Percentiles rank a stretch among this genome's conserved stretches.
phyloP scores from a whole-genome alignment of 2,797 vertebrate species.

The Champsocephalus gunnari region DNA sequence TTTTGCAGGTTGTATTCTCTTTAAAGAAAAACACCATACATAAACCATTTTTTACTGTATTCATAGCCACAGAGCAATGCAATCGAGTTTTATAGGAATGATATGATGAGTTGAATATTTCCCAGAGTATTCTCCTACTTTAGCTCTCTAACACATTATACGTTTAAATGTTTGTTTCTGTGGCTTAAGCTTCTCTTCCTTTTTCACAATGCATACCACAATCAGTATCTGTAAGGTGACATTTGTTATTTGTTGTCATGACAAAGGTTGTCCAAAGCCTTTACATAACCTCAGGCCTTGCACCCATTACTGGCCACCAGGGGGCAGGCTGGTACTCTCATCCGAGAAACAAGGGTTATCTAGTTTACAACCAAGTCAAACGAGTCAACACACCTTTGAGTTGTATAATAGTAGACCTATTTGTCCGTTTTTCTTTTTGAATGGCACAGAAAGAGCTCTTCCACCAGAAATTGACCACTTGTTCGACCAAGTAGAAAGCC shows the following conservation, averaged over 20 bases:
- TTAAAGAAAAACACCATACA: constrained; percentile 6
- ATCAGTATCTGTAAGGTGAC: background rate
- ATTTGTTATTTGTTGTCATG: background rate
- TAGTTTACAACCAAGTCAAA: constrained; percentile 31
- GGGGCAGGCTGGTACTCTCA: constrained; percentile 74
- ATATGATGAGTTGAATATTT: background rate
- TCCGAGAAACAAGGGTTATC: background rate
- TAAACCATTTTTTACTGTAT: background rate
- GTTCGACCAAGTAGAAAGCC: constrained; percentile 52
- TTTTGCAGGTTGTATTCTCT: constrained; percentile 24
- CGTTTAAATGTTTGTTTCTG: background rate
- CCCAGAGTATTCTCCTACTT: background rate
- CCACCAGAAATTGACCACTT: constrained; percentile 64
- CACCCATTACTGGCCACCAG: constrained; percentile 58
- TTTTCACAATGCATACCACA: background rate
- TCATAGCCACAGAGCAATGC: background rate
- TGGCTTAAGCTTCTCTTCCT: background rate
- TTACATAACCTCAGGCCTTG: constrained; percentile 17
- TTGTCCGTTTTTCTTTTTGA: constrained; percentile 63
- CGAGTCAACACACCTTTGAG: constrained; percentile 47
- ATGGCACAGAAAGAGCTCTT: constrained; percentile 51
- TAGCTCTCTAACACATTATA: background rate
- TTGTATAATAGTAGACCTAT: constrained; percentile 62
- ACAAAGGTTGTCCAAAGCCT: background rate
- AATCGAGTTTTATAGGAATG: background rate